phyloP scores from a whole-genome alignment of 2,113 vertebrate genomes.

The Phrynosoma platyrhinos region DNA sequence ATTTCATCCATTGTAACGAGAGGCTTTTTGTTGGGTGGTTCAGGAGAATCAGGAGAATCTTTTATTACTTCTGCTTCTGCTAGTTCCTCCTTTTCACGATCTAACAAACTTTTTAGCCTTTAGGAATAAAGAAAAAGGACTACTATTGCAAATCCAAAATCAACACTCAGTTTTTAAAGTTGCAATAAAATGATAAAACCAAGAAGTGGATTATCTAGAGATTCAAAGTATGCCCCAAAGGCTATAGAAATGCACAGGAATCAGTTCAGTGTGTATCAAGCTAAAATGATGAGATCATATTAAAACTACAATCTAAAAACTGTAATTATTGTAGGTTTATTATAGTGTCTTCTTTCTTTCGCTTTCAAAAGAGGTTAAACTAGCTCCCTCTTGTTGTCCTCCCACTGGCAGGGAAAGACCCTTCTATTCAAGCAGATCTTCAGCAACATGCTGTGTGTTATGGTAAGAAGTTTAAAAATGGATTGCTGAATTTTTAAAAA shows the following conservation, averaged over 20 bases:
- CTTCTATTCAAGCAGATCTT: too few species aligned
- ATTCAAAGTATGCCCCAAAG: constrained; percentile 1
- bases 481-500: too few species aligned
- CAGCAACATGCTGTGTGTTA: too few species aligned
- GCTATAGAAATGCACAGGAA: not conserved
- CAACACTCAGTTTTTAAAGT: rapidly evolving
- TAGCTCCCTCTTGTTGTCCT: too few species aligned
- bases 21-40: constrained; percentile 96
- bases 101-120: constrained; percentile 89
- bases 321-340: not conserved
- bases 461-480: too few species aligned
- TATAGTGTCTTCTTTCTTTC: too few species aligned
- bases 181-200: not conserved
- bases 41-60: constrained; percentile 97
- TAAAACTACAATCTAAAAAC: not conserved
- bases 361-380: too few species aligned
- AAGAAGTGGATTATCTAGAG: not conserved
- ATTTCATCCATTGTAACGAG: constrained; percentile 87
- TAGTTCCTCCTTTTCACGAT: constrained; percentile 91
- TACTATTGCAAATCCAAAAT: not conserved
- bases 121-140: constrained; percentile 24
- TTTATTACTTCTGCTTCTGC: constrained; percentile 94
- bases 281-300: not conserved
- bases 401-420: too few species aligned
- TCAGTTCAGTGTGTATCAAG: not conserved